phyloP scores from a whole-genome alignment of 2,797 vertebrate genomes.

The Enteromius thamalakanensis region DNA sequence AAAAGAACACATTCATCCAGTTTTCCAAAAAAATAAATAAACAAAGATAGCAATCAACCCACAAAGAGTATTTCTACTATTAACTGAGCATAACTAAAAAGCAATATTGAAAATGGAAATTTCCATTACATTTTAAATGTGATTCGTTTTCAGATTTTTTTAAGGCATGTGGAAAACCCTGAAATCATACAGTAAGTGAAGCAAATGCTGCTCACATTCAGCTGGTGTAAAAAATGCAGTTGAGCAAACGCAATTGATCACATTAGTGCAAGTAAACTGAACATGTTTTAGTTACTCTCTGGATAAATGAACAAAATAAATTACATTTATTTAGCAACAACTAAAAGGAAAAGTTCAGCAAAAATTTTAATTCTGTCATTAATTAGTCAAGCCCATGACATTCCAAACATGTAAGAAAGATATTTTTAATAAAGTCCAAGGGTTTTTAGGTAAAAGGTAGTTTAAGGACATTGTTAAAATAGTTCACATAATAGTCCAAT shows the following conservation, averaged over 20 bases:
- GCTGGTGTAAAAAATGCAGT: not conserved
- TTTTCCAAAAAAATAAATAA: not conserved
- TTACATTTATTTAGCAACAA: not conserved
- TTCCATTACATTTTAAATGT: not conserved
- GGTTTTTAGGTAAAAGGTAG: not conserved
- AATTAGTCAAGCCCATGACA: not conserved
- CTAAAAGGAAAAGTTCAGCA: not conserved
- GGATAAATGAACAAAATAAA: not conserved
- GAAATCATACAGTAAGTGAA: not conserved
- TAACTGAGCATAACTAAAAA: not conserved
- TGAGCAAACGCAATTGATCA: not conserved
- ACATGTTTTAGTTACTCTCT: not conserved
- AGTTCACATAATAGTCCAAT: not conserved
- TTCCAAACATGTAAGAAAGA: not conserved
- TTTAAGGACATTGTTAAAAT: not conserved
- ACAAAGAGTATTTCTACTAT: not conserved
- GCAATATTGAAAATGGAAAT: not conserved
- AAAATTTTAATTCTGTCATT: rapidly evolving
- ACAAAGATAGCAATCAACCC: not conserved
- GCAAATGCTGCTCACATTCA: not conserved
- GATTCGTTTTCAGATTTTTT: not conserved
- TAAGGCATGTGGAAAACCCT: not conserved
- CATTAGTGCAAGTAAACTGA: not conserved
- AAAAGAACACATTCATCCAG: not conserved
- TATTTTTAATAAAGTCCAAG: not conserved